These are phyloP conservation scores for Rhynchomys soricoides DNA, from an alignment of 2,113 vertebrate species.

Conservation along the genomic window DNA sequence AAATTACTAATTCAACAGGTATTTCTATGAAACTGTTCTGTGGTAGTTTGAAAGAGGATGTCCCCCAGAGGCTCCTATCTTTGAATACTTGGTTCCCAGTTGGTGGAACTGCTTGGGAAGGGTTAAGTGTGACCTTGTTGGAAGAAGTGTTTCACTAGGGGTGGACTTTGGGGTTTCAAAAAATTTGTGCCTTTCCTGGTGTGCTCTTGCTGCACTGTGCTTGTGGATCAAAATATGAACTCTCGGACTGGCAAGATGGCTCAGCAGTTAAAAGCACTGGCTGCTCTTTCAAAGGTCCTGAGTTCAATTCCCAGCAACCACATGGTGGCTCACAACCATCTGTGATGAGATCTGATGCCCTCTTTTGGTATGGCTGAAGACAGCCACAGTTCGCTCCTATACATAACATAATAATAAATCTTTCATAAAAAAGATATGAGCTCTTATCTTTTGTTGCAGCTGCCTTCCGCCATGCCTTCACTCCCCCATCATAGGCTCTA, in stretches of 20 bases:
- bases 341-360: too few species aligned
- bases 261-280: too few species aligned
- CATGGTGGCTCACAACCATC: too few species aligned
- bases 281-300: too few species aligned
- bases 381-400: too few species aligned
- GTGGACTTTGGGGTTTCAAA: neutral
- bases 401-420: too few species aligned
- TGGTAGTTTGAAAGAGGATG: neutral
- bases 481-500: neutral
- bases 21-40: slow-evolving; percentile 38
- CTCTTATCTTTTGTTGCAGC: too few species aligned
- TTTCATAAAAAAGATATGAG: too few species aligned
- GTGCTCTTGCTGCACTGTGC: neutral
- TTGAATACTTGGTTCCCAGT: neutral
- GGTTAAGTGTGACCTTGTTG: neutral
- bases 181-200: neutral
- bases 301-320: too few species aligned
- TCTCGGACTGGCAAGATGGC: too few species aligned
- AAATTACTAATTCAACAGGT: slow-evolving; percentile 56
- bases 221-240: neutral
- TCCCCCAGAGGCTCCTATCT: neutral
- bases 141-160: neutral
- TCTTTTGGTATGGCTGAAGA: too few species aligned
- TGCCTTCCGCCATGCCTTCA: neutral
- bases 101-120: neutral